Evolutionary conservation across 2,797 vertebrate species (phyloP).

Genomic region (Enteromius thamalakanensis): DNA sequence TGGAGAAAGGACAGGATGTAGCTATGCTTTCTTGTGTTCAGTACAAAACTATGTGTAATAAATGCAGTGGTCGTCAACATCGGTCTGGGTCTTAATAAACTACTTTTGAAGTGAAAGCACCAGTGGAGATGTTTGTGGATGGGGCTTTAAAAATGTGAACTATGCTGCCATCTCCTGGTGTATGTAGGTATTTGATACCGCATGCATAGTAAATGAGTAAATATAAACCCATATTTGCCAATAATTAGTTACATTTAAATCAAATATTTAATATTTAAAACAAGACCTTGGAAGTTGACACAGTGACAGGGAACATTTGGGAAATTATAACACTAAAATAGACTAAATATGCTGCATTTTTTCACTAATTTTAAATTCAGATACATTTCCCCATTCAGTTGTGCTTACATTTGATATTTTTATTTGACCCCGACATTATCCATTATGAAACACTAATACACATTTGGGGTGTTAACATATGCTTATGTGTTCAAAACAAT

Average conservation of each 20-base stretch:
- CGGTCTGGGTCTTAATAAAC: not conserved
- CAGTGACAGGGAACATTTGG: not conserved
- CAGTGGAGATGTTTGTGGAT: not conserved
- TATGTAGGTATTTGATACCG: not conserved
- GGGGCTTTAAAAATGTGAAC: conserved; percentile 5
- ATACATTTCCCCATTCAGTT: too few species aligned
- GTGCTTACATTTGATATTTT: not conserved
- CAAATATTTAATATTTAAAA: not conserved
- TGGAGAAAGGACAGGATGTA: not conserved
- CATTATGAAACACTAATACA: not conserved
- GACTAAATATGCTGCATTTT: not conserved
- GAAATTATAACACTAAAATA: not conserved
- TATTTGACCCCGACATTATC: not conserved
- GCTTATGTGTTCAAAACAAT: not conserved
- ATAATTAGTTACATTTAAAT: not conserved
- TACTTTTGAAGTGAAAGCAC: not conserved
- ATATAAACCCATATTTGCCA: too few species aligned
- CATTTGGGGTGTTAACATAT: not conserved
- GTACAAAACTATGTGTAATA: not conserved
- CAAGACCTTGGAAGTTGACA: not conserved
- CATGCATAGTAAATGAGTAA: not conserved
- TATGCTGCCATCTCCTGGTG: conserved; percentile 60
- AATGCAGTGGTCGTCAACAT: not conserved
- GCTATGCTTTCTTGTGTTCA: not conserved
- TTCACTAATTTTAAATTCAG: not conserved